Evolutionary conservation across 2,888 invertebrate genomes (phyloP), one percentile per base, ranked within the genome.

Genomic region (Drosophila atripex): DNA sequence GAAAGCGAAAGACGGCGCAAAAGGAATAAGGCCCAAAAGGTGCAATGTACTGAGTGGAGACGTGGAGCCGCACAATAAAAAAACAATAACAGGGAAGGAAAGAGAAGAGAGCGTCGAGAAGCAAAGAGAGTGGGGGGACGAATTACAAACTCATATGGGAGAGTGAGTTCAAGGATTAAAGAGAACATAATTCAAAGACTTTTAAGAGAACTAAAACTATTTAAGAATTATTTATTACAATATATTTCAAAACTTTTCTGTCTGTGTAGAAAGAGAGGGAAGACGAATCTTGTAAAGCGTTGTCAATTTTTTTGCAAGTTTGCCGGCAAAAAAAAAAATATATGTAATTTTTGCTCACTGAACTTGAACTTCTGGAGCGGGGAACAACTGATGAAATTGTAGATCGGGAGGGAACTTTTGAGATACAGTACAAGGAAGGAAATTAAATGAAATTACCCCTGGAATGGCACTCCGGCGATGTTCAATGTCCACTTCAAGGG

Each of bases 11-110:
- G 38, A 86, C 51, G 51, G 50, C 56, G 51, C 49, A 55, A 69
- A 73, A 46, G 66, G 50, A 65, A 70, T 30, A 50, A 45, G 71
- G 55, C 54, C 54, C 58, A 58, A 68, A 86, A 88, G 82, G 82
- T 82, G 82, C 82, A 82, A 88, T 88, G 82, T 59, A 88, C 82
- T 78, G 88, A 85, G 54, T 41, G 47, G 21, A 25, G 25, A 25
- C 25, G 25, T 25, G 25, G 28, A 28, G 28, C 28, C 28, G 8
- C 3, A 8, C 3, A 8, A 7, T 2, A 9, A 25, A 47, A 21
- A 60, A 38, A n/a, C n/a, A n/a, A n/a, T n/a, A 7, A n/a, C 25
- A 32, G 25, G 45, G 11, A 39, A 43, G 21, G 18, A n/a, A n/a
- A 21, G n/a, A 11, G 30, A 18, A 72, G 47, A 49, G 41, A 12